Evolutionary conservation across 2,113 vertebrate genomes (phyloP).

Genomic region (Prunella himalayana): DNA sequence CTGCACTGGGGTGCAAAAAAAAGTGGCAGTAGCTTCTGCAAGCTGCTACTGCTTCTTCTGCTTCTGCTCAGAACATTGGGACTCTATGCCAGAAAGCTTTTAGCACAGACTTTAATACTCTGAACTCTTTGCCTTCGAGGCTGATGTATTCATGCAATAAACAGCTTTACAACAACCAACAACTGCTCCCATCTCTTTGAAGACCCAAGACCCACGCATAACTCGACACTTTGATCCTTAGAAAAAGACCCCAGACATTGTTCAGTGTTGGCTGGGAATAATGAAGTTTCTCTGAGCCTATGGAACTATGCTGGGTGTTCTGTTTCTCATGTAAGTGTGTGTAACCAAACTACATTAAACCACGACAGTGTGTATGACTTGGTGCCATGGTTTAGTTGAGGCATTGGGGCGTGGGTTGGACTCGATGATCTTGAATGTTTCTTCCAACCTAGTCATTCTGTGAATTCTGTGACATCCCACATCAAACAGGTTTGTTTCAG

Average conservation of each 20-base stretch:
- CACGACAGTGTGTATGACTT: accelerated
- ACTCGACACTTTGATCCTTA: background rate
- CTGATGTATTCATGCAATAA: background rate
- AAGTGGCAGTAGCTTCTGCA: background rate
- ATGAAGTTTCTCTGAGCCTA: constrained; percentile 34
- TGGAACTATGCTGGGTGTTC: constrained; percentile 5
- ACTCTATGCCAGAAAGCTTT: background rate
- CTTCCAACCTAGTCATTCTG: background rate
- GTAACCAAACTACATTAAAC: background rate
- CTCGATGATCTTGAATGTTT: background rate
- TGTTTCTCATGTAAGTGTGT: background rate
- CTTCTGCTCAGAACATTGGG: background rate
- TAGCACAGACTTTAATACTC: background rate
- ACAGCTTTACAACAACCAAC: background rate
- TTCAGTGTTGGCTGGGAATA: background rate
- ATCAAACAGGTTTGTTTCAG: background rate
- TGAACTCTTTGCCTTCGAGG: background rate
- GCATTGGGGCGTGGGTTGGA: background rate
- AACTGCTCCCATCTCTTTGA: background rate
- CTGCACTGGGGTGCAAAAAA: background rate
- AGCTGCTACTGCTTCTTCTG: background rate
- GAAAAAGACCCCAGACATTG: background rate
- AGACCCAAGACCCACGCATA: background rate
- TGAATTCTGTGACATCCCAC: background rate
- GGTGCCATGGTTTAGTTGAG: background rate